Evolutionary conservation across 2,888 invertebrate genomes (phyloP).

Genomic region (Apodemia mormo): DNA sequence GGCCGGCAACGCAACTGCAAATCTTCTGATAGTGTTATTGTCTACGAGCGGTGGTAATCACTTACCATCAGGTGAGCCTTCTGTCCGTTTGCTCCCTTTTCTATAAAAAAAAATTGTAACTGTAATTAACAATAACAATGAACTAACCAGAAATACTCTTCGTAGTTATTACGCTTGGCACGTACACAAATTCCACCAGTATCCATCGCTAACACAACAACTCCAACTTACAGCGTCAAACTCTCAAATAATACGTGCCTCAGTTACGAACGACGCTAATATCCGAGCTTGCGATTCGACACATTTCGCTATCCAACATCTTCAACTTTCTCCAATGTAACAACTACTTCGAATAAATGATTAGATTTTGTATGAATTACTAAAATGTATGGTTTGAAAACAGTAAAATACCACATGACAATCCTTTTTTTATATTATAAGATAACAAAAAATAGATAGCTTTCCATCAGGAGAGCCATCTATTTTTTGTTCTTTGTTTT

Average conservation of each 20-base stretch:
- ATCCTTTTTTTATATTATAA: too few relatives aligned
- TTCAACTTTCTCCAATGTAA: conserved; percentile 5
- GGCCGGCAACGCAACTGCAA: too few relatives aligned
- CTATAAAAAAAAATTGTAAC: neutral
- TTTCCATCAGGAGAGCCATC: too few relatives aligned
- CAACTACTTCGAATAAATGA: neutral
- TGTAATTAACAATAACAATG: neutral
- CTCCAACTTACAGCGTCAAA: conserved; percentile 29
- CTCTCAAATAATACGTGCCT: conserved; percentile 36
- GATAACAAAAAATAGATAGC: too few relatives aligned
- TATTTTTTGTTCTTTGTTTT: too few relatives aligned
- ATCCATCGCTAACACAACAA: conserved; percentile 29
- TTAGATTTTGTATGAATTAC: too few relatives aligned
- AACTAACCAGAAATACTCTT: neutral
- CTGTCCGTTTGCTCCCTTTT: too few relatives aligned
- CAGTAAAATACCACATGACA: too few relatives aligned
- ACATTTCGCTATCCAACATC: conserved; percentile 1
- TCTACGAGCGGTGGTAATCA: too few relatives aligned
- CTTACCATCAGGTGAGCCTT: too few relatives aligned
- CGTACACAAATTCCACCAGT: conserved; percentile 25
- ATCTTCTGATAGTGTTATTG: too few relatives aligned
- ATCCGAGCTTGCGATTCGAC: conserved; percentile 23
- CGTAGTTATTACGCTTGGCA: conserved; percentile 23
- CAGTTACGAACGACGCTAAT: conserved; percentile 34
- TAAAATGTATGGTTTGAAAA: too few relatives aligned